Conservation (phyloP, 2,797 vertebrate genomes). For the Lophius americanus region DNA sequence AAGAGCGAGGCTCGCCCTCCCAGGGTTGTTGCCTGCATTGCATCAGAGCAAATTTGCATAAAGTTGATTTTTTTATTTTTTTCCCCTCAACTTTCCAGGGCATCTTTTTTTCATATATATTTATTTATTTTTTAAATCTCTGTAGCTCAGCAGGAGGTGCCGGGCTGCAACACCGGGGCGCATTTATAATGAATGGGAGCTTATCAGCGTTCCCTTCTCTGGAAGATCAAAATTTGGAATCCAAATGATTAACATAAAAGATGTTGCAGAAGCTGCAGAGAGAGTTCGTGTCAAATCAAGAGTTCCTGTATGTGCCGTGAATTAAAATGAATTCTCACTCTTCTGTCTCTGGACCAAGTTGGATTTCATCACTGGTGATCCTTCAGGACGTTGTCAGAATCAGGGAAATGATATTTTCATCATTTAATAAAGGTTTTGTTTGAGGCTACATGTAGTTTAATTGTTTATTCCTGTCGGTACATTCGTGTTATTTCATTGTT, state of each 20-base stretch:
- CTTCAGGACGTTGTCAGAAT: too few relatives aligned
- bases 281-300: slow-evolving; percentile 28
- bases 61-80: not conserved
- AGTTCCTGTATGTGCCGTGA: slow-evolving; percentile 5
- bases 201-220: not conserved
- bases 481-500: too few relatives aligned
- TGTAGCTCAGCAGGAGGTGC: not conserved
- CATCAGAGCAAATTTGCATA: slow-evolving; percentile 9
- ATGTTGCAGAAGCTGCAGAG: slow-evolving; percentile 11
- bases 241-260: slow-evolving; percentile 4
- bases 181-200: not conserved
- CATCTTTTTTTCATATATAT: too few relatives aligned
- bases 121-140: not conserved
- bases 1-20: not conserved
- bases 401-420: too few relatives aligned
- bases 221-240: not conserved
- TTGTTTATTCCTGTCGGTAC: too few relatives aligned
- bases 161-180: not conserved
- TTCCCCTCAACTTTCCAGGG: not conserved
- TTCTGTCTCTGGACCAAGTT: slow-evolving; percentile 27
- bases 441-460: too few relatives aligned
- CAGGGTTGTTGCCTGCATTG: not conserved
- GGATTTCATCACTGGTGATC: slow-evolving; percentile 23
- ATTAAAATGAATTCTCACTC: slow-evolving; percentile 33
- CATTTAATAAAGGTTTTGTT: too few relatives aligned